Evolutionary conservation across 2,888 invertebrate genomes (phyloP).

Genomic region (Thysanoteuthis rhombus): DNA sequence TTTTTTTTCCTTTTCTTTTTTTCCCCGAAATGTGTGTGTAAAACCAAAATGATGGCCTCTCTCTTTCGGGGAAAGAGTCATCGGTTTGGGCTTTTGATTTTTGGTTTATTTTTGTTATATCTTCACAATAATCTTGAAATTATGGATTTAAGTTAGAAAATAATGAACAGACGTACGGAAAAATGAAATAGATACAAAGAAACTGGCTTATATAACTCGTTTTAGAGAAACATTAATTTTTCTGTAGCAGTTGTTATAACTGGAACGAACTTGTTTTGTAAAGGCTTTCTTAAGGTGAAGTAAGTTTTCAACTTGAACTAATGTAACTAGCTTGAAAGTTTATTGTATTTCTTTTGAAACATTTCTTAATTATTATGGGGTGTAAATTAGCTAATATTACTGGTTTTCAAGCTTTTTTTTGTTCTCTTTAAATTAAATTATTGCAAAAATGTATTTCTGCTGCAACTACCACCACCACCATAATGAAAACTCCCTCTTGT

Average conservation of each 20-base stretch:
- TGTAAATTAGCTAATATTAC: too few species aligned
- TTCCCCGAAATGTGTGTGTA: background rate
- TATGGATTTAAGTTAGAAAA: background rate
- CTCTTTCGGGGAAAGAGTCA: background rate
- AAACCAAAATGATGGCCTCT: background rate
- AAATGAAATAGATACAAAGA: background rate
- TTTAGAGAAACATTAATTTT: background rate
- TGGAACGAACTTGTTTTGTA: background rate
- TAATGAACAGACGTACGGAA: too few species aligned
- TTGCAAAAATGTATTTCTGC: background rate
- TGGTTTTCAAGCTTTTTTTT: too few species aligned
- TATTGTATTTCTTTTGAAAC: background rate
- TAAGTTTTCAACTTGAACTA: background rate
- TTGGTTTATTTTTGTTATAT: background rate
- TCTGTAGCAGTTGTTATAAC: background rate
- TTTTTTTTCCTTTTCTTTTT: too few species aligned
- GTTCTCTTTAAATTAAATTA: background rate
- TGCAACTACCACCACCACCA: background rate
- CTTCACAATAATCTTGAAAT: background rate
- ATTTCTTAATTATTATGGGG: too few species aligned
- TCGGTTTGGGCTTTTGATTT: background rate
- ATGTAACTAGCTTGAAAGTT: background rate
- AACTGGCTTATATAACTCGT: background rate
- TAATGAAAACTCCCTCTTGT: constrained; percentile 21
- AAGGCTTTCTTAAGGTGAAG: background rate